These are phyloP conservation scores for Pogonomyrmex barbatus DNA, from an alignment of 1,140 invertebrate genomes.

Conservation along the genomic window DNA sequence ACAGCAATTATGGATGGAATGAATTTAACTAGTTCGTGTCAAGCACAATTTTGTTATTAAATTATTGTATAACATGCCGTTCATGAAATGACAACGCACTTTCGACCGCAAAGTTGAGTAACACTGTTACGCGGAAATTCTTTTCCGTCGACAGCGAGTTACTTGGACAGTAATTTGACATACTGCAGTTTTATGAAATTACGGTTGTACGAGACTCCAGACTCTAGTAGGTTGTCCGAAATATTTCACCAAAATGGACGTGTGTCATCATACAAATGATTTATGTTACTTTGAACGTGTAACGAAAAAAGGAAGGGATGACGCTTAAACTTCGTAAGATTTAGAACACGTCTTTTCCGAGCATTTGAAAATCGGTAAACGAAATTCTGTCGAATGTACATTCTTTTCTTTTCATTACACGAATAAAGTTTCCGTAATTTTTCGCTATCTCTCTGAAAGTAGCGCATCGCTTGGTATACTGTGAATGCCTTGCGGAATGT, in stretches of 20 bases:
- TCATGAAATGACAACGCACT: constrained; percentile 7
- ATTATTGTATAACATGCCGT: constrained; percentile 36
- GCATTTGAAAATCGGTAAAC: neutral
- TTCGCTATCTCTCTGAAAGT: neutral
- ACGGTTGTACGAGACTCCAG: constrained; percentile 30
- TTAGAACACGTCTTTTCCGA: neutral
- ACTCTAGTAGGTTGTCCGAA: constrained; percentile 33
- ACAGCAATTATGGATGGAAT: too few species aligned
- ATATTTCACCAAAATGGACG: constrained; percentile 40
- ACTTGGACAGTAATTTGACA: constrained; percentile 54
- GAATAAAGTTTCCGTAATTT: constrained; percentile 30
- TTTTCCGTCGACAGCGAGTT: constrained; percentile 50
- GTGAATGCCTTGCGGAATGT: constrained; percentile 12
- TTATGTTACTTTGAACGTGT: neutral
- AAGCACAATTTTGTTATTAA: neutral
- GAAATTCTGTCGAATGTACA: neutral
- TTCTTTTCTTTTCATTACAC: constrained; percentile 26
- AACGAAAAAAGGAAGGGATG: neutral
- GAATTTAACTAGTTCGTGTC: neutral
- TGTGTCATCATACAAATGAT: constrained; percentile 9
- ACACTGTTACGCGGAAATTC: constrained; percentile 45
- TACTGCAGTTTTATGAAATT: constrained; percentile 59
- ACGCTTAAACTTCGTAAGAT: neutral
- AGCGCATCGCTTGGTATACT: neutral
- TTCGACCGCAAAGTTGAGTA: constrained; percentile 27